Base-by-base conservation (phyloP, 2,797 vertebrate species). In the Ibycter americanus region DNA sequence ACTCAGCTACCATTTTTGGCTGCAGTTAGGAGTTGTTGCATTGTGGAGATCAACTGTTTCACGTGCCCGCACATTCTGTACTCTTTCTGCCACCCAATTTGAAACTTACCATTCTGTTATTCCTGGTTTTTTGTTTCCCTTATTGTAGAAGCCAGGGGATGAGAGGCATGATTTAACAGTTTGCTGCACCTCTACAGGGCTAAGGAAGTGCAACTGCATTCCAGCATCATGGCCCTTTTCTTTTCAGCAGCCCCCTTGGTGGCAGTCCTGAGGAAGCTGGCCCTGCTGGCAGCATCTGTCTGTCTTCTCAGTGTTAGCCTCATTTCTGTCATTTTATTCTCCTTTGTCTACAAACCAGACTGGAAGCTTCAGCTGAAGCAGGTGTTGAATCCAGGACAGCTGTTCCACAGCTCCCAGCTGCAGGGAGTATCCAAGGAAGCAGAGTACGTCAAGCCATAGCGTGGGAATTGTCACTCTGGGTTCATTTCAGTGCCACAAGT, bases 81-180 rank as follows among this genome's bases (percentile, higher is more conserved):
- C 8, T 42, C 18, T 42, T 87, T 82, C 71, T 82, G 81, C 54
- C 51, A 42, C n/a, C 36, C 72, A 32, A 54, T 85, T 54, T 72
- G 76, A 76, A 85, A 56, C 9, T 54, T 76, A 15, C 5, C 38
- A 6, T 54, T 61, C 32, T 89, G 7, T 36, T 36, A 51, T 42
- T 47, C 19, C 29, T 2, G 1, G 0, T 1, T 56, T 83, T 68
- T 46, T 27, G 5, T 63, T 72, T 11, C 58, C 5, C 2, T 38
- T 11, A 36, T 15, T 15, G 6, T 25, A 51, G 17, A 55, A 63
- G 7, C 26, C 20, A 67, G 22, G 6, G 31, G 31, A 16, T 63
- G 62, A 82, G 58, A 61, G 15, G 12, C 5, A 11, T 46, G 49
- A 74, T 92, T 55, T 52, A 54, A 27, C 25, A 38, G 11, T 36